Conservation (phyloP, 2,113 vertebrate genomes). For the Tauraco erythrolophus region DNA sequence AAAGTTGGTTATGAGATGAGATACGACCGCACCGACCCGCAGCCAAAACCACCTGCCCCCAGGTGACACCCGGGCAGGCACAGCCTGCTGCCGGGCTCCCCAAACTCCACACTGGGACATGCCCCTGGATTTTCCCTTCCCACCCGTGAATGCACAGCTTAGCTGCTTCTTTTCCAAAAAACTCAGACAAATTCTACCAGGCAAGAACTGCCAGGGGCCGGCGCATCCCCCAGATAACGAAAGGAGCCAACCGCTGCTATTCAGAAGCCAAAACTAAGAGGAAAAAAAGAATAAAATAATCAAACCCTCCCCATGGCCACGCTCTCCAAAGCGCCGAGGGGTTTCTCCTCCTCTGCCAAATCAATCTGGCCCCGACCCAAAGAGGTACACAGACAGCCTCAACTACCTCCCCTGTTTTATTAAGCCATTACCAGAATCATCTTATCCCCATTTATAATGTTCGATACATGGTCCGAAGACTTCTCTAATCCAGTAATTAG, state of each 20-base stretch:
- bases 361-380: conserved; percentile 74
- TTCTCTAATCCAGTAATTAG: conserved; percentile 80
- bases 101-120: not conserved
- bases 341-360: conserved; percentile 62
- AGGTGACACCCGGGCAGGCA: not conserved
- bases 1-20: rapidly evolving
- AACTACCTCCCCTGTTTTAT: conserved; percentile 77
- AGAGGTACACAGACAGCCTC: conserved; percentile 66
- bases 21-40: rapidly evolving
- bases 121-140: not conserved
- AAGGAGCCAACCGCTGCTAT: conserved; percentile 25
- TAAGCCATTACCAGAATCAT: conserved; percentile 84
- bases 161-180: not conserved
- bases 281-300: conserved; percentile 51
- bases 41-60: not conserved
- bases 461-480: conserved; percentile 77
- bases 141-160: not conserved
- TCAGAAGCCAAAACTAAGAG: conserved; percentile 57
- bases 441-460: conserved; percentile 82
- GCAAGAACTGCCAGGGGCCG: not conserved
- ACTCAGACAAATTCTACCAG: not conserved
- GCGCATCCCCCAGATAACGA: conserved; percentile 7
- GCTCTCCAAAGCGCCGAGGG: not conserved
- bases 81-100: rapidly evolving
- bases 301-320: conserved; percentile 50